Evolutionary conservation across 2,797 vertebrate genomes (phyloP).

Genomic region (Phoeniculus purpureus): DNA sequence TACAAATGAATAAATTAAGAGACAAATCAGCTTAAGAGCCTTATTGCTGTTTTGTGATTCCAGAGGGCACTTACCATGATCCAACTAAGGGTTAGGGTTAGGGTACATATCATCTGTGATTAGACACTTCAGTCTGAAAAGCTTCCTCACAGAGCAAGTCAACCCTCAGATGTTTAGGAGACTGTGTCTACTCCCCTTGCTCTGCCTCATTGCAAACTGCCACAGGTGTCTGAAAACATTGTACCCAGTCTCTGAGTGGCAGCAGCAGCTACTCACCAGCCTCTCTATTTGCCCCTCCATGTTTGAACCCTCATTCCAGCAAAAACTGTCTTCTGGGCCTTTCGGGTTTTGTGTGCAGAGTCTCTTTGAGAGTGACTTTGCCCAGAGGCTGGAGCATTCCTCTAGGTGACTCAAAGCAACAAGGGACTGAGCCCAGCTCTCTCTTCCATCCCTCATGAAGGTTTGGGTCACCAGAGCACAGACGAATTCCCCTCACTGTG

Average conservation of each 20-base stretch:
- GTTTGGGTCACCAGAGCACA: background rate
- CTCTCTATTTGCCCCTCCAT: background rate
- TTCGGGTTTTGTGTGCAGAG: background rate
- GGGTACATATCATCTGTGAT: background rate
- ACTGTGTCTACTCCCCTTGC: background rate
- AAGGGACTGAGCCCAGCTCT: background rate
- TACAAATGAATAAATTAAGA: background rate
- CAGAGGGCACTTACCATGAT: background rate
- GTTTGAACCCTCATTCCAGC: background rate
- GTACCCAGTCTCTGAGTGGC: background rate
- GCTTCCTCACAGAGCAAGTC: background rate
- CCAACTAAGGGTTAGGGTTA: background rate
- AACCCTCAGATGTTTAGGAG: background rate
- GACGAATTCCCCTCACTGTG: background rate
- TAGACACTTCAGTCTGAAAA: background rate
- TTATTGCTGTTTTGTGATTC: background rate
- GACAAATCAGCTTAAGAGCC: background rate
- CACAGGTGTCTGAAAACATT: background rate
- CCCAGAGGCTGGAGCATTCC: background rate
- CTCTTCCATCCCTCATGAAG: background rate
- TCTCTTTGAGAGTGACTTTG: background rate
- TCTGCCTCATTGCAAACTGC: background rate
- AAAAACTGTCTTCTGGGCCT: background rate
- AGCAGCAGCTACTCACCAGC: fast-evolving
- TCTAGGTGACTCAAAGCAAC: fast-evolving